Evolutionary conservation across 2,888 invertebrate species (phyloP), one percentile per base, ranked within the genome.

Genomic region (Phorcus lineatus): DNA sequence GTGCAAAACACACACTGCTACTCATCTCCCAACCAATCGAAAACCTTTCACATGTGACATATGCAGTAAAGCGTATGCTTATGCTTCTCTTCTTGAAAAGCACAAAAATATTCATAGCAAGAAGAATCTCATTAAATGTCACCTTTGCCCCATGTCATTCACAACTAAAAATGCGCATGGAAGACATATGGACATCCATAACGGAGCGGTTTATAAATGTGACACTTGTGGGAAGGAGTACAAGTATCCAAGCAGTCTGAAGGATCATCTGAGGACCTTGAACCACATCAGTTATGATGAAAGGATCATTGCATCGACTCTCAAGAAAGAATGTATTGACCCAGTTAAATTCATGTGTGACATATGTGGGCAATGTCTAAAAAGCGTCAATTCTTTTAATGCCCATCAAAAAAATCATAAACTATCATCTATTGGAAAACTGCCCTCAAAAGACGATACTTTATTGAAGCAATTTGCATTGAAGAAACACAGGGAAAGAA

Each of bases 211-310:
- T 31, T 70, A 36, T 36, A 70, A 70, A 40, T 70, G 70, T 70
- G 70, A 40, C 4, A 31, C 70, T 17, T 70, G 70, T 9, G 40
- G n/a, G 31, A 31, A 40, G 40, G 40, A 70, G 19, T 70, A 70
- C 70, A 70, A 40, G 40, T 70, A 70, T 40, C 70, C 31, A 28
- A 70, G 70, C 70, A 70, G 70, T 17, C 70, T 70, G n/a, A 31
- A 36, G 36, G 70, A 70, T 24, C 70, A 70, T 40, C 36, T 70
- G 3, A 70, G 17, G 31, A 40, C 19, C 11, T 36, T 70, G 7
- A 70, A 70, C 19, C 70, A 70, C 19, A n/a, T 36, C 28, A 70
- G 70, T 70, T n/a, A n/a, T 28, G 70, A 70, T 40, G 3, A 62
- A 22, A 24, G 16, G 24, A 24, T 62, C 11, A 17, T 28, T 7